These are phyloP conservation scores for Rotaria socialis DNA, from an alignment of 2,888 invertebrate genomes.

Conservation along the genomic window DNA sequence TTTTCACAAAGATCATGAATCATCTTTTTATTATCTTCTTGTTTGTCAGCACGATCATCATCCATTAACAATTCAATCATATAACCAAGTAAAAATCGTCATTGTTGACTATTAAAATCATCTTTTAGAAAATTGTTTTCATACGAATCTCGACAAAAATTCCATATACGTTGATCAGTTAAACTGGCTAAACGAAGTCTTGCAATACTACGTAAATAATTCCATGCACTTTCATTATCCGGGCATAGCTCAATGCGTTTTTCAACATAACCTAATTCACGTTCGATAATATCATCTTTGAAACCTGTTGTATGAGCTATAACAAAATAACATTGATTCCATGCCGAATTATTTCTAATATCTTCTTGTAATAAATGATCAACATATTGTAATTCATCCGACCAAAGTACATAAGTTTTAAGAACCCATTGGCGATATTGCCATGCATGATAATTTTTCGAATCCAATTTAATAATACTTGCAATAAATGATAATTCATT, in stretches of 20 bases:
- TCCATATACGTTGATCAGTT: neutral
- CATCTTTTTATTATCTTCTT: neutral
- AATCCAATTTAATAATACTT: constrained; percentile 74
- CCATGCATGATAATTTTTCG: constrained; percentile 99
- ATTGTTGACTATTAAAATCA: neutral
- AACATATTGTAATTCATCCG: constrained; percentile 78
- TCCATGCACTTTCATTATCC: constrained; percentile 97
- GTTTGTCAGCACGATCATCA: neutral
- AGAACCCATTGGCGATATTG: constrained; percentile 72
- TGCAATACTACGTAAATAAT: constrained; percentile 72
- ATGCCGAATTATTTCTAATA: constrained; percentile 94
- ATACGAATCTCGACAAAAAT: neutral
- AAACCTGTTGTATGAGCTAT: constrained; percentile 73
- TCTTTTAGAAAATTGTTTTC: neutral
- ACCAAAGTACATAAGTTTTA: constrained; percentile 61
- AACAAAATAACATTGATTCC: constrained; percentile 95
- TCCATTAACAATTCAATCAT: constrained; percentile 22
- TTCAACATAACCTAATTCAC: constrained; percentile 55
- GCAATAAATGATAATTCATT: constrained; percentile 78
- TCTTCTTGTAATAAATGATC: constrained; percentile 76
- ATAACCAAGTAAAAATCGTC: neutral
- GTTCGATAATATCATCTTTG: constrained; percentile 70
- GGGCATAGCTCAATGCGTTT: constrained; percentile 75
- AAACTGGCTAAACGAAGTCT: neutral
- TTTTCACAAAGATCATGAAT: neutral